phyloP scores from a whole-genome alignment of 92 coral and sea anemone species.

The Desmophyllum pertusum region DNA sequence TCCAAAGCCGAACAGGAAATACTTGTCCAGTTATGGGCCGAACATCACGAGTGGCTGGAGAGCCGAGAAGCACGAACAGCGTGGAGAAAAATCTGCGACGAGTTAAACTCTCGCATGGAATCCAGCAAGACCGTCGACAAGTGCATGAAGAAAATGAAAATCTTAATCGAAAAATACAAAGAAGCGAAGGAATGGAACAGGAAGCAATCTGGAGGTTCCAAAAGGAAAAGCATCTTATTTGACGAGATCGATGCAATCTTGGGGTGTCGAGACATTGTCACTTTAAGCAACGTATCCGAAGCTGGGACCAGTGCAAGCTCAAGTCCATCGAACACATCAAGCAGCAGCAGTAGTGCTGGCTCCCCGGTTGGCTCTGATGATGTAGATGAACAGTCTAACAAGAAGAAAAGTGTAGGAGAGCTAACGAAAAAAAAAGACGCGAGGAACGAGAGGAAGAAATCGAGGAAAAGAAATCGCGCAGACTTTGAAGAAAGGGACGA shows the following conservation, averaged over 20 bases:
- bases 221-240: slow-evolving; percentile 16
- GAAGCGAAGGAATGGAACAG: slow-evolving; percentile 19
- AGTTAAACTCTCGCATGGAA: too few relatives aligned
- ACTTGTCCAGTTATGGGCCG: too few relatives aligned
- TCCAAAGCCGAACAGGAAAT: too few relatives aligned
- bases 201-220: slow-evolving; percentile 22
- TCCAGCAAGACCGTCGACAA: too few relatives aligned
- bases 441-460: slow-evolving; percentile 26
- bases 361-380: slow-evolving; percentile 25
- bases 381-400: slow-evolving; percentile 24
- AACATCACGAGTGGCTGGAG: too few relatives aligned
- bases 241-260: slow-evolving; percentile 25
- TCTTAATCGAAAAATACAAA: too few relatives aligned
- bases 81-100: too few relatives aligned
- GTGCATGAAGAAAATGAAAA: too few relatives aligned
- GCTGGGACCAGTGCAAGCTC: slow-evolving; percentile 24
- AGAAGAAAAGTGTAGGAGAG: slow-evolving; percentile 11
- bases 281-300: slow-evolving; percentile 18
- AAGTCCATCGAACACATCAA: slow-evolving; percentile 27
- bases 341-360: slow-evolving; percentile 25
- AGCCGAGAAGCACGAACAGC: too few relatives aligned
- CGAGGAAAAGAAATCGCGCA: slow-evolving; percentile 28
- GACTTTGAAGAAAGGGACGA: slow-evolving; percentile 15
- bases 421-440: slow-evolving; percentile 17
- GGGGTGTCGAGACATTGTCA: slow-evolving; percentile 21